Percentiles rank a stretch among this genome's conserved stretches.
Evolutionary conservation across 2,888 invertebrate species (phyloP).

Genomic region (Heliconius sara): DNA sequence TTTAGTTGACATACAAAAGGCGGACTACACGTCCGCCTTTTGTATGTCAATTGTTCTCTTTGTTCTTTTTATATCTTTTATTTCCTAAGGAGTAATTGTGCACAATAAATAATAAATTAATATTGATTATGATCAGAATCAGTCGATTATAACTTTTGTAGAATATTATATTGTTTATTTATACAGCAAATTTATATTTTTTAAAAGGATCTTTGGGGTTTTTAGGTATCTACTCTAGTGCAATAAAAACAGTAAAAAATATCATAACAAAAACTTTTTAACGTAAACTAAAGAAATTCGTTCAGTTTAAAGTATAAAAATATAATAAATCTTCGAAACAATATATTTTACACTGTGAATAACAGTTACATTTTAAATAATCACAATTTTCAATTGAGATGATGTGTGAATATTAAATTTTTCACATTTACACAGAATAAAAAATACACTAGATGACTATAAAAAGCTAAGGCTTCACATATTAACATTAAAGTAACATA

Average conservation of each 20-base stretch:
- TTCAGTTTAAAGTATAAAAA: slow-evolving; percentile 75
- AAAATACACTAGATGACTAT: slow-evolving; percentile 11
- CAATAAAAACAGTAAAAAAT: slow-evolving; percentile 46
- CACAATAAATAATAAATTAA: too few relatives aligned
- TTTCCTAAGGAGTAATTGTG: too few relatives aligned
- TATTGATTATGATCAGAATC: neutral
- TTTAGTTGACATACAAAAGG: too few relatives aligned
- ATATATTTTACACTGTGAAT: slow-evolving; percentile 64
- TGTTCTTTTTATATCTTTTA: too few relatives aligned
- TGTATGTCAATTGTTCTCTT: too few relatives aligned
- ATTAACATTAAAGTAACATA: slow-evolving; percentile 11
- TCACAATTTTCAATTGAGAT: slow-evolving; percentile 57
- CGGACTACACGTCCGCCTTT: too few relatives aligned
- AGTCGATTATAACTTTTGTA: too few relatives aligned
- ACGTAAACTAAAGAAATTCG: slow-evolving; percentile 56
- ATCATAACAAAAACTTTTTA: slow-evolving; percentile 49
- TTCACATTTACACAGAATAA: slow-evolving; percentile 10
- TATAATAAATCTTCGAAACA: slow-evolving; percentile 70
- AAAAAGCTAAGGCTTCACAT: slow-evolving; percentile 13
- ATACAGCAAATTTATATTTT: neutral
- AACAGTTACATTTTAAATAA: slow-evolving; percentile 61
- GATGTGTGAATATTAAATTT: neutral
- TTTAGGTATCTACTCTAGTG: slow-evolving; percentile 29
- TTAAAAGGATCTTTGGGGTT: slow-evolving; percentile 2
- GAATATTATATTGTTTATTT: too few relatives aligned